These are phyloP conservation scores for Magallana angulata DNA, from an alignment of 1,140 invertebrate species.

Conservation along the genomic window DNA sequence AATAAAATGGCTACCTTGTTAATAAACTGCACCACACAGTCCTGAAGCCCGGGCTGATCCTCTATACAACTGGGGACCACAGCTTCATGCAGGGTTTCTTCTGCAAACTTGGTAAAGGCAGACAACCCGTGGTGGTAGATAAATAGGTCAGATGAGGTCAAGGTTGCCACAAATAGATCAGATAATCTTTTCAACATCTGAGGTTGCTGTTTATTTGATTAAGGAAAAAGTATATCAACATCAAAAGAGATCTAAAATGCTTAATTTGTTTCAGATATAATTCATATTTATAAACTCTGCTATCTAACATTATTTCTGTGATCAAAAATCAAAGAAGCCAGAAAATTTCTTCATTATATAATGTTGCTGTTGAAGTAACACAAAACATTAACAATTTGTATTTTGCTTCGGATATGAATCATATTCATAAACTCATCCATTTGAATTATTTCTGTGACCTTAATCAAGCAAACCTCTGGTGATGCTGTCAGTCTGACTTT, in stretches of 20 bases:
- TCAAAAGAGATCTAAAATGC: too few relatives aligned
- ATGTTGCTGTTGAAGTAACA: too few relatives aligned
- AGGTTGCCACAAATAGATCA: constrained; percentile 52
- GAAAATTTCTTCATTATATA: neutral
- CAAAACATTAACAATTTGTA: too few relatives aligned
- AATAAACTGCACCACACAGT: constrained; percentile 63
- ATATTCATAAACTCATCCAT: neutral
- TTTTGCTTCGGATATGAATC: too few relatives aligned
- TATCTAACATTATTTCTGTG: neutral
- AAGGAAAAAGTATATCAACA: too few relatives aligned
- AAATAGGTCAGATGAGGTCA: constrained; percentile 52
- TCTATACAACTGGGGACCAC: constrained; percentile 68
- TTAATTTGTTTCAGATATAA: too few relatives aligned
- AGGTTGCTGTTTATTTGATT: constrained; percentile 36
- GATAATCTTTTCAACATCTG: constrained; percentile 61
- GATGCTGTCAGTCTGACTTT: constrained; percentile 53
- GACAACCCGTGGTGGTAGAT: constrained; percentile 61
- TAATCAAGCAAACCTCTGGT: constrained; percentile 52
- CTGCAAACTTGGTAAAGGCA: constrained; percentile 68
- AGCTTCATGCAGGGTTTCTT: constrained; percentile 63
- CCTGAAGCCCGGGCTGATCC: constrained; percentile 56
- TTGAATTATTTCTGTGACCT: neutral
- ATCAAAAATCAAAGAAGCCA: neutral
- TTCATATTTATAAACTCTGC: too few relatives aligned
- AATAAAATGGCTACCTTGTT: constrained; percentile 61